These are phyloP conservation scores for Emys orbicularis DNA, from an alignment of 2,797 vertebrate species.

Conservation along the genomic window DNA sequence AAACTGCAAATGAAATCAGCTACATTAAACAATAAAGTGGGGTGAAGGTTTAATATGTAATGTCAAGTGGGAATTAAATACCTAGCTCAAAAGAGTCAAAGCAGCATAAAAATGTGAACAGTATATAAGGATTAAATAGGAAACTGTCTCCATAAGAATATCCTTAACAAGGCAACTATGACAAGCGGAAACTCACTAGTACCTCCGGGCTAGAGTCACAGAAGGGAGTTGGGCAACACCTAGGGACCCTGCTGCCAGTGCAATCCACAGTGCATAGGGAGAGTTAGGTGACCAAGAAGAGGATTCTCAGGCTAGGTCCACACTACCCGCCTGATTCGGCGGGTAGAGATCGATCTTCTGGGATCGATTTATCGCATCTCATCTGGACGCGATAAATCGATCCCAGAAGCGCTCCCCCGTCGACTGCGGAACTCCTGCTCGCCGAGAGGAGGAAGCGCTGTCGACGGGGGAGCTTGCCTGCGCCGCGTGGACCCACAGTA, in stretches of 20 bases:
- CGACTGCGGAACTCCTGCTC: too few relatives aligned
- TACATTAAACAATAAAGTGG: background rate
- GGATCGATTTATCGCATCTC: too few relatives aligned
- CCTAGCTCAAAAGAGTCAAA: background rate
- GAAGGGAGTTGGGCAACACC: background rate
- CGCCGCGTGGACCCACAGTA: too few relatives aligned
- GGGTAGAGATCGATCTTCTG: too few relatives aligned
- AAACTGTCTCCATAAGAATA: conserved; percentile 28
- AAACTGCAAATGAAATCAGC: conserved; percentile 38
- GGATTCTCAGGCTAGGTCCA: background rate
- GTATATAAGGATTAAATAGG: background rate
- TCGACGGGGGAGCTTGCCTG: too few relatives aligned
- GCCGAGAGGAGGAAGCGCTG: too few relatives aligned
- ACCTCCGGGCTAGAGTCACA: background rate
- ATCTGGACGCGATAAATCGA: too few relatives aligned
- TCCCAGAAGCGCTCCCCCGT: too few relatives aligned
- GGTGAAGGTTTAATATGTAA: background rate
- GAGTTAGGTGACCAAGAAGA: background rate
- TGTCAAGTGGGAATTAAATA: conserved; percentile 9
- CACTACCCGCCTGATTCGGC: too few relatives aligned
- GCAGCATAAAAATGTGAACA: conserved; percentile 39
- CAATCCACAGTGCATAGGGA: background rate
- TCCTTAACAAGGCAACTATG: conserved; percentile 43
- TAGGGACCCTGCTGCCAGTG: background rate
- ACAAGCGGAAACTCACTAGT: background rate